These are phyloP conservation scores for Leptinotarsa juncta DNA, from an alignment of 2,888 invertebrate genomes.

Conservation along the genomic window DNA sequence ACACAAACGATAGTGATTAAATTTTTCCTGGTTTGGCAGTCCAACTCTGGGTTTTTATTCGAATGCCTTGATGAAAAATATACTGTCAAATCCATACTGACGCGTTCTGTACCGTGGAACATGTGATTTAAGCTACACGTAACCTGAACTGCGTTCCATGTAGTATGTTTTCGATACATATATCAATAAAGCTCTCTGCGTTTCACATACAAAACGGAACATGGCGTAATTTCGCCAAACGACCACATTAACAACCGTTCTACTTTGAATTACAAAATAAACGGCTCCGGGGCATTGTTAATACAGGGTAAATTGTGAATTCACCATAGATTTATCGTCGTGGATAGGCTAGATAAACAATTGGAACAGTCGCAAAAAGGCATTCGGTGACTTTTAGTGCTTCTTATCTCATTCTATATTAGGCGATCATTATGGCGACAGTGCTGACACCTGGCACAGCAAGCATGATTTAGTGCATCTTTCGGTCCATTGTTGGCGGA, in stretches of 20 bases:
- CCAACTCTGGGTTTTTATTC: neutral
- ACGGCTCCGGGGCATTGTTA: constrained; percentile 39
- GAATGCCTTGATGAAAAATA: neutral
- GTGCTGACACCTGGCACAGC: constrained; percentile 48
- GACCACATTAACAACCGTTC: constrained; percentile 29
- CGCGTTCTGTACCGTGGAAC: neutral
- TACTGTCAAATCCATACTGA: neutral
- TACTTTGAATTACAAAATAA: constrained; percentile 40
- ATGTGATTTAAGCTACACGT: neutral
- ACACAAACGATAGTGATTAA: no score
- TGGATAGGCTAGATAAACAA: constrained; percentile 48
- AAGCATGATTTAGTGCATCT: constrained; percentile 52
- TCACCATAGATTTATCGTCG: constrained; percentile 45
- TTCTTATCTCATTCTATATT: constrained; percentile 50
- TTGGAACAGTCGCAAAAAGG: constrained; percentile 49
- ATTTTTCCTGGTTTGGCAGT: neutral
- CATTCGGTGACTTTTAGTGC: constrained; percentile 44
- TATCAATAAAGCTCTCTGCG: constrained; percentile 17
- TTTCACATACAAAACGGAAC: constrained; percentile 27
- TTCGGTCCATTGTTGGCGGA: constrained; percentile 48
- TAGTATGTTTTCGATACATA: constrained; percentile 8
- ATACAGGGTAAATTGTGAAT: constrained; percentile 44
- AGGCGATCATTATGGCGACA: constrained; percentile 52
- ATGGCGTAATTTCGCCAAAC: constrained; percentile 35
- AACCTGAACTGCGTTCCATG: neutral